phyloP scores from a whole-genome alignment of 2,888 invertebrate species.

The Pyrrhosoma nymphula region DNA sequence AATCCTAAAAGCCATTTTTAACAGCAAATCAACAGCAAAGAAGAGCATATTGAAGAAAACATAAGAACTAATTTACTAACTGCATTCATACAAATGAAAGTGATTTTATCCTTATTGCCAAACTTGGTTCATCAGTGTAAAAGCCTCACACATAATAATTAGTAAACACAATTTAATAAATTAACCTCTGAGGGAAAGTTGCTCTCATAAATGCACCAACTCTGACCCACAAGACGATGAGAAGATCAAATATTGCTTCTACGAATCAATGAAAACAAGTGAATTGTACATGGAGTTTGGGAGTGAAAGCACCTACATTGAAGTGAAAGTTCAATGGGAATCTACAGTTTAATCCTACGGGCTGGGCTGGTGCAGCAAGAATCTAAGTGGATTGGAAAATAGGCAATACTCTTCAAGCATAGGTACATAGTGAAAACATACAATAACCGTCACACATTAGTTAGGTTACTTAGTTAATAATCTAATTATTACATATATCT shows the following conservation, averaged over 20 bases:
- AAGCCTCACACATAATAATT: neutral
- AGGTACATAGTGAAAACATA: neutral
- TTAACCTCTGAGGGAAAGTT: neutral
- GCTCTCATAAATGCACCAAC: neutral
- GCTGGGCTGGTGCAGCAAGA: neutral
- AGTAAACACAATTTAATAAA: neutral
- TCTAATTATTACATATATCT: no score
- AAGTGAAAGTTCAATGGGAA: neutral
- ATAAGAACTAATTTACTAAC: neutral
- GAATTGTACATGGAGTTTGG: neutral
- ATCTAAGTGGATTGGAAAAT: neutral
- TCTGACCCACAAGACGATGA: neutral
- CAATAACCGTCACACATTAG: neutral
- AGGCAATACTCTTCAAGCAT: neutral
- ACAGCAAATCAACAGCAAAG: neutral
- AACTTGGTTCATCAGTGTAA: neutral
- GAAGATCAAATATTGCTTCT: neutral
- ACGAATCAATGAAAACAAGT: neutral
- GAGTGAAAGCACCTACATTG: neutral
- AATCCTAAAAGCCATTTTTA: neutral
- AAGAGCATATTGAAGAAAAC: neutral
- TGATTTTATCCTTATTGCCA: neutral
- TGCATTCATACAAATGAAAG: neutral
- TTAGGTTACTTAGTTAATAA: neutral
- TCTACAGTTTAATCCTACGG: neutral